A percentile compares a stretch with the other conserved stretches of the same genome.
These are phyloP conservation scores for Tympanoctomys barrerae DNA, from an alignment of 2,797 vertebrate species.

Conservation along the genomic window DNA sequence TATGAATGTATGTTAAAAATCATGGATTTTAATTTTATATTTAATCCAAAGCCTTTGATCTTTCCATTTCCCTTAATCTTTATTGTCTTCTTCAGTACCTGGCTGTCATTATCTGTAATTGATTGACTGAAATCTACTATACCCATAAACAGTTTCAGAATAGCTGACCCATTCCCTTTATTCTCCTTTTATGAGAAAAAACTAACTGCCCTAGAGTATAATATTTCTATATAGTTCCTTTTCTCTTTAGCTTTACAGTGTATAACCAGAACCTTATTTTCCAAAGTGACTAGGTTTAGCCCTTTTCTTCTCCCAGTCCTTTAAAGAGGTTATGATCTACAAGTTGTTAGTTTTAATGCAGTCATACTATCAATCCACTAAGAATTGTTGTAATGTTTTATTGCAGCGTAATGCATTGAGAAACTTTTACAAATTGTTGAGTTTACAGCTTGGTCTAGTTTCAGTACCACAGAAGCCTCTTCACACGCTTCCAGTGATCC, in stretches of 20 bases:
- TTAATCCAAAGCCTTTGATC: background rate
- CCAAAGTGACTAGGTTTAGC: background rate
- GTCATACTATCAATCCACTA: background rate
- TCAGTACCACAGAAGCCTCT: background rate
- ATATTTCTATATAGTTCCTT: background rate
- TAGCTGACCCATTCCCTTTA: background rate
- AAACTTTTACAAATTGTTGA: background rate
- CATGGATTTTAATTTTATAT: background rate
- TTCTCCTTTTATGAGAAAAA: background rate
- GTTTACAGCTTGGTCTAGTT: background rate
- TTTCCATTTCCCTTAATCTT: background rate
- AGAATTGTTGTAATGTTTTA: background rate
- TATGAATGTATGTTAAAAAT: background rate
- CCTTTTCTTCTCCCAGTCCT: background rate
- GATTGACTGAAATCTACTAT: background rate
- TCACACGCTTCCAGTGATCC: background rate
- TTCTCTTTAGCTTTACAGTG: background rate
- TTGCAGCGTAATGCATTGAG: background rate
- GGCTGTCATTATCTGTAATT: background rate
- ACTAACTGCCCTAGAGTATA: background rate
- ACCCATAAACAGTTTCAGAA: background rate
- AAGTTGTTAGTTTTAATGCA: background rate
- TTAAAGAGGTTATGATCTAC: background rate
- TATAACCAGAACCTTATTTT: background rate
- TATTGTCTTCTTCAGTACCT: slow-evolving; percentile 31